Conservation (phyloP, 2,888 invertebrate species). For the Seladonia tumulorum region DNA sequence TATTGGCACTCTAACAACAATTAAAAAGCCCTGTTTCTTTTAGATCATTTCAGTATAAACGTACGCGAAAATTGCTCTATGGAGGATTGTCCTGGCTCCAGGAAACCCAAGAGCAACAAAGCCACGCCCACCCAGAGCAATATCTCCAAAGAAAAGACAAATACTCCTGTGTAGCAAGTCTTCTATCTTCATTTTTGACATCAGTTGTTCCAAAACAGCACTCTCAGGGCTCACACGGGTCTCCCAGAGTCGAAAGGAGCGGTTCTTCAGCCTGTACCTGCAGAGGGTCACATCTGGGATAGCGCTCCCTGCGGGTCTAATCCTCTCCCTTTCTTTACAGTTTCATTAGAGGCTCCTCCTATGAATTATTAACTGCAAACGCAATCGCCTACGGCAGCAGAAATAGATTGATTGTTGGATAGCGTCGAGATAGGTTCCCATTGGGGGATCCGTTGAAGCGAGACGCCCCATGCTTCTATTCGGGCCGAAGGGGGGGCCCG, state of each 20-base stretch:
- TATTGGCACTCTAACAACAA: too few species aligned
- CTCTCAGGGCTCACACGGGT: neutral
- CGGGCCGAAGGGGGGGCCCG: slow-evolving; percentile 29
- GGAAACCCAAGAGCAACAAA: neutral
- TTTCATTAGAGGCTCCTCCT: slow-evolving; percentile 41
- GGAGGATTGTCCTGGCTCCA: too few species aligned
- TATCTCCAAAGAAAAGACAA: neutral
- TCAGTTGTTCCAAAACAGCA: neutral
- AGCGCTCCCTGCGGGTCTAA: neutral
- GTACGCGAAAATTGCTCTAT: too few species aligned
- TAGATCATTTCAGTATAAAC: too few species aligned
- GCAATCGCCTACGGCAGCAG: slow-evolving; percentile 47
- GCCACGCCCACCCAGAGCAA: neutral
- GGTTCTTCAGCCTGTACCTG: neutral
- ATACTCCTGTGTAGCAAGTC: neutral
- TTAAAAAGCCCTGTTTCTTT: too few species aligned
- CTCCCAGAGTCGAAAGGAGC: neutral
- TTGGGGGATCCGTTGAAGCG: slow-evolving; percentile 50
- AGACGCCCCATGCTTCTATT: slow-evolving; percentile 40
- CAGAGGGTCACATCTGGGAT: neutral
- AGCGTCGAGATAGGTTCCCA: slow-evolving; percentile 33
- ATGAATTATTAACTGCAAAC: slow-evolving; percentile 61
- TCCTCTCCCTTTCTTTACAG: slow-evolving; percentile 7
- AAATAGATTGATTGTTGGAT: slow-evolving; percentile 60
- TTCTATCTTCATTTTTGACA: neutral